Evolutionary conservation across 1,140 invertebrate genomes (phyloP).

Genomic region (Harpegnathos saltator): DNA sequence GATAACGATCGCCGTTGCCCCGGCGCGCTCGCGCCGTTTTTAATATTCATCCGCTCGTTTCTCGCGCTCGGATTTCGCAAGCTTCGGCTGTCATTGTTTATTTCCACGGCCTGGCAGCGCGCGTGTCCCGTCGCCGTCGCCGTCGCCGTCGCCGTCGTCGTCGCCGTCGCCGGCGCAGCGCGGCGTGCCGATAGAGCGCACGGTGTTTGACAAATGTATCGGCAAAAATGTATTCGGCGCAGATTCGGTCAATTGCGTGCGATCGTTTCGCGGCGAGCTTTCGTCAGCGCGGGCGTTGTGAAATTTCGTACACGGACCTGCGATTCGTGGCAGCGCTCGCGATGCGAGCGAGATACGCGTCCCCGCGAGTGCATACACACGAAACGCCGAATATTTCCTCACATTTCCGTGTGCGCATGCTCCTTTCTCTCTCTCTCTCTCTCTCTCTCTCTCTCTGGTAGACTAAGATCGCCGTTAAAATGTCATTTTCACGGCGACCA

Average conservation of each 20-base stretch:
- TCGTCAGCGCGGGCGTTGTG: conserved; percentile 37
- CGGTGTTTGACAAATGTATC: neutral
- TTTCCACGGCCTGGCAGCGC: neutral
- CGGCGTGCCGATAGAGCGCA: too few relatives aligned
- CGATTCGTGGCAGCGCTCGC: conserved; percentile 11
- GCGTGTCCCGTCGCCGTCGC: neutral
- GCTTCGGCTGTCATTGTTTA: conserved; percentile 3
- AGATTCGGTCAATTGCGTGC: conserved; percentile 24
- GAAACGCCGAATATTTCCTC: neutral
- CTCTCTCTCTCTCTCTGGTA: too few relatives aligned
- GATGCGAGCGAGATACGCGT: neutral
- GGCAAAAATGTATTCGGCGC: conserved; percentile 35
- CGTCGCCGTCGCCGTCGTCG: neutral
- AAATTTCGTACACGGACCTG: conserved; percentile 34
- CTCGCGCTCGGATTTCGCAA: neutral
- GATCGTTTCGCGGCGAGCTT: conserved; percentile 46
- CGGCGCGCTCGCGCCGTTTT: neutral
- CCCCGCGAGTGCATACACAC: neutral
- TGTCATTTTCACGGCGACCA: too few relatives aligned
- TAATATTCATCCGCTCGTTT: conserved; percentile 3
- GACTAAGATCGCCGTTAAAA: too few relatives aligned
- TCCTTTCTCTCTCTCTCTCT: too few relatives aligned
- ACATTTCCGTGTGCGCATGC: neutral
- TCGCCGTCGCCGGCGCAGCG: neutral
- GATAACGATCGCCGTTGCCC: neutral